Conservation (phyloP, 2,797 vertebrate genomes). For the Florisuga fusca region DNA sequence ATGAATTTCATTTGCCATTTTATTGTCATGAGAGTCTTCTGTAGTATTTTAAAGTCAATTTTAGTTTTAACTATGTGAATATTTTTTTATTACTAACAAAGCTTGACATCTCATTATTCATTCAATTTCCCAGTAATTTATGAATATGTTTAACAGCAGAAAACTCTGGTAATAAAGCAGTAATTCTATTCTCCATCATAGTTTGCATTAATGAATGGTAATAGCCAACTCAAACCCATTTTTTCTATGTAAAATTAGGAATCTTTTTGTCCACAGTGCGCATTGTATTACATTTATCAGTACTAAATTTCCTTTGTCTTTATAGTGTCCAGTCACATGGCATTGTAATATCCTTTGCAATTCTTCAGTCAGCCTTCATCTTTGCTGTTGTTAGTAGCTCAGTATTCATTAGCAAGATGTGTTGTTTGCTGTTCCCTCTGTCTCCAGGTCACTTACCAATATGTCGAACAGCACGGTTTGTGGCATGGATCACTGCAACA, state of each 20-base stretch:
- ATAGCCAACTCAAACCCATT: background rate
- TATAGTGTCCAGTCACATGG: background rate
- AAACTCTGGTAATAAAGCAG: slow-evolving; percentile 5
- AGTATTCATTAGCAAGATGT: background rate
- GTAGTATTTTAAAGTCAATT: slow-evolving; percentile 32
- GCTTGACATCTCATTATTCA: slow-evolving; percentile 41
- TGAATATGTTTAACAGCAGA: slow-evolving; percentile 14
- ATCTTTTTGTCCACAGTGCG: background rate
- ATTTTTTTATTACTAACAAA: slow-evolving; percentile 27
- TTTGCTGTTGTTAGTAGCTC: background rate
- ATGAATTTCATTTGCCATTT: slow-evolving; percentile 31
- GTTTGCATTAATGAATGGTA: background rate
- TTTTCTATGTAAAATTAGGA: background rate
- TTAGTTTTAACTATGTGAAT: slow-evolving; percentile 33
- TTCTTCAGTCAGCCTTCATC: background rate
- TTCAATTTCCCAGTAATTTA: slow-evolving; percentile 29
- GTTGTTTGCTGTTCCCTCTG: background rate
- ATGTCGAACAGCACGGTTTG: background rate
- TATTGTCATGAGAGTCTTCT: slow-evolving; percentile 15
- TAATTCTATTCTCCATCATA: background rate
- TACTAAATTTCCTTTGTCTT: background rate
- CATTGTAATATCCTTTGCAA: background rate
- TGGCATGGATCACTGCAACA: background rate
- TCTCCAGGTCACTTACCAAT: background rate
- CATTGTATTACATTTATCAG: background rate